phyloP scores from a whole-genome alignment of 2,888 invertebrate genomes.

The Agrotis segetum region DNA sequence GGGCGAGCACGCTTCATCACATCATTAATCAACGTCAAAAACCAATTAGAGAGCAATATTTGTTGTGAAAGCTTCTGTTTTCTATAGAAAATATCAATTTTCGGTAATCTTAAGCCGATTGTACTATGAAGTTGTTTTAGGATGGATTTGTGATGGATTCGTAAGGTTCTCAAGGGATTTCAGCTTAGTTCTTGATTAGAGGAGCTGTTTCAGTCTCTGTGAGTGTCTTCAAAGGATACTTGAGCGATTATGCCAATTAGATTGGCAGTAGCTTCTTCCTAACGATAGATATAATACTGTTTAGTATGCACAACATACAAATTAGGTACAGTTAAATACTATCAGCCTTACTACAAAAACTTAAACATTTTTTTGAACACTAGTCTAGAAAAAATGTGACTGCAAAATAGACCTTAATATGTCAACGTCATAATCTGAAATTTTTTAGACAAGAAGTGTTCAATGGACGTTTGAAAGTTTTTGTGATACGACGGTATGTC shows the following conservation, averaged over 20 bases:
- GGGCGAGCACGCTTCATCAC: slow-evolving; percentile 44
- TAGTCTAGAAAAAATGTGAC: no score
- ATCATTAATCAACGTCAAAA: slow-evolving; percentile 67
- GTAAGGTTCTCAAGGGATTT: slow-evolving; percentile 19
- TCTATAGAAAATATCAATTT: slow-evolving; percentile 50
- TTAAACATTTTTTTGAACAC: no score
- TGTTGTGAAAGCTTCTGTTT: slow-evolving; percentile 39
- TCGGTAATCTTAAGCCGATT: slow-evolving; percentile 32
- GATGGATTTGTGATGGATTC: slow-evolving; percentile 5
- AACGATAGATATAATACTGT: neutral
- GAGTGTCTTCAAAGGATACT: neutral
- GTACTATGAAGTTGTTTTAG: slow-evolving; percentile 32
- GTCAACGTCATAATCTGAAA: no score
- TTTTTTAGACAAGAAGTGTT: no score
- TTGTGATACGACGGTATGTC: no score
- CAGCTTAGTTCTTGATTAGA: slow-evolving; percentile 16
- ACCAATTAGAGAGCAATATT: slow-evolving; percentile 65
- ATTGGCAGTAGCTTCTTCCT: neutral
- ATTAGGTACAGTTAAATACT: no score
- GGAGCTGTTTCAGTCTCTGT: slow-evolving; percentile 11
- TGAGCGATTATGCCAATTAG: neutral
- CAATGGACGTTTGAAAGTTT: no score
- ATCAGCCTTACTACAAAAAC: no score
- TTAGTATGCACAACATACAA: no score
- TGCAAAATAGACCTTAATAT: no score